Evolutionary conservation across 1,140 invertebrate species (phyloP).

Genomic region (Contarinia nasturtii): DNA sequence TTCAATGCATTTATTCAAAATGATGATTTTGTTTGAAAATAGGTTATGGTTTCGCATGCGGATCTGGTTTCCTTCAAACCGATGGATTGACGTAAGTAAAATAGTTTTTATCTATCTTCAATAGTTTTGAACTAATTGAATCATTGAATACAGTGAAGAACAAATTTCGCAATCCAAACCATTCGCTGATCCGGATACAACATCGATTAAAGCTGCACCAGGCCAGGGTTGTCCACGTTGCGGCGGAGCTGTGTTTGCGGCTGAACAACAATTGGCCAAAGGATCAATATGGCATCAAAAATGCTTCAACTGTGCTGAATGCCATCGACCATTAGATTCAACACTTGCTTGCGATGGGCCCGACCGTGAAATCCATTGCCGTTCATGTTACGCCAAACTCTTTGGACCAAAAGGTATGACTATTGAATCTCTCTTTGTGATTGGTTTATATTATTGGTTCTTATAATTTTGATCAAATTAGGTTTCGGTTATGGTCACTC

Average conservation of each 20-base stretch:
- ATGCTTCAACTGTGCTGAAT: conserved; percentile 83
- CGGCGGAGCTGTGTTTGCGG: conserved; percentile 81
- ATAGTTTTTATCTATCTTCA: conserved; percentile 1
- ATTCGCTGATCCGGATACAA: conserved; percentile 67
- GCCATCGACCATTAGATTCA: conserved; percentile 85
- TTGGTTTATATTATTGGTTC: too few species aligned
- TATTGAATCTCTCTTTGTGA: too few species aligned
- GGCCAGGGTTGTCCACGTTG: conserved; percentile 82
- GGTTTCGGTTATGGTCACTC: conserved; percentile 76
- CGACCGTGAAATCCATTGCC: conserved; percentile 74
- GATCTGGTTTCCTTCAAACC: conserved; percentile 81
- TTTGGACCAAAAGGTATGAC: conserved; percentile 64
- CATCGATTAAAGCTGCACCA: conserved; percentile 66
- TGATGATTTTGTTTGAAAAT: too few species aligned
- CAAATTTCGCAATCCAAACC: conserved; percentile 56
- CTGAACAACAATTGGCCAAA: conserved; percentile 84
- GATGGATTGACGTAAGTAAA: conserved; percentile 59
- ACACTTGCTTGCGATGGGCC: conserved; percentile 76
- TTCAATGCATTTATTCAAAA: too few species aligned
- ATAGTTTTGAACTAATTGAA: background rate
- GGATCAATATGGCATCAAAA: conserved; percentile 90
- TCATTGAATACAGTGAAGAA: conserved; percentile 40
- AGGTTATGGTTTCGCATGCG: conserved; percentile 82
- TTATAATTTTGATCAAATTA: too few species aligned
- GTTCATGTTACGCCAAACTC: conserved; percentile 71